These are phyloP conservation scores for Pachliopta kotzebuea DNA, from an alignment of 2,888 invertebrate species.

Conservation along the genomic window DNA sequence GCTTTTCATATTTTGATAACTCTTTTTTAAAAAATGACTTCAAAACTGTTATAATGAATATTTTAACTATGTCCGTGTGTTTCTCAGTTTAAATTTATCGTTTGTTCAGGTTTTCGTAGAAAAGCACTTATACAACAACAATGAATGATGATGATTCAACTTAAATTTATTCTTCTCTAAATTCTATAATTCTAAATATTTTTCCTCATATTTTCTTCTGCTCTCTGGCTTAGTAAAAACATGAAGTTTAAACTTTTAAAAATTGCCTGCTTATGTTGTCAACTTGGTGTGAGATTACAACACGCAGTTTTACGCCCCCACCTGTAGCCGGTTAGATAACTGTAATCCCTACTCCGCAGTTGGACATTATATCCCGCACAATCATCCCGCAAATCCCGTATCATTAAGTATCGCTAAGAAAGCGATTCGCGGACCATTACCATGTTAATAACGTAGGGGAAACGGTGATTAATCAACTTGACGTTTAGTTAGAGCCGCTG, in stretches of 20 bases:
- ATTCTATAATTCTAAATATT: no score
- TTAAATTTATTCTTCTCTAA: no score
- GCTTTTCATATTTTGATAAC: not conserved
- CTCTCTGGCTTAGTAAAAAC: no score
- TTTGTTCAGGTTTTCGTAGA: no score
- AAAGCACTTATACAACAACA: no score
- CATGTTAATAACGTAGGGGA: conserved; percentile 79
- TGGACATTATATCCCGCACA: conserved; percentile 51
- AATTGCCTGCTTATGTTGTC: conserved; percentile 12
- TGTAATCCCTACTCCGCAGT: conserved; percentile 42
- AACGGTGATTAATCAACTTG: conserved; percentile 75
- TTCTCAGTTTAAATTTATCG: no score
- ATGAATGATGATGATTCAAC: no score
- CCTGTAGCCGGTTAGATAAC: conserved; percentile 60
- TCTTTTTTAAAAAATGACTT: no score
- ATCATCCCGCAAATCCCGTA: conserved; percentile 75
- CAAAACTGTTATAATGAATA: no score
- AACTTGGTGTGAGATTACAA: conserved; percentile 15
- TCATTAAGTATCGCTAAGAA: conserved; percentile 79
- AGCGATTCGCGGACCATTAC: conserved; percentile 77
- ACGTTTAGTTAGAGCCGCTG: conserved; percentile 60
- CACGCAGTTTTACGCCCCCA: conserved; percentile 33
- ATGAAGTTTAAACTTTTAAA: not conserved
- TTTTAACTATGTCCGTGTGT: no score
- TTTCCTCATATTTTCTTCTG: no score